Percentiles rank a stretch among this genome's conserved stretches.
Evolutionary conservation across 2,888 invertebrate species (phyloP).

Genomic region (Lapara coniferarum): DNA sequence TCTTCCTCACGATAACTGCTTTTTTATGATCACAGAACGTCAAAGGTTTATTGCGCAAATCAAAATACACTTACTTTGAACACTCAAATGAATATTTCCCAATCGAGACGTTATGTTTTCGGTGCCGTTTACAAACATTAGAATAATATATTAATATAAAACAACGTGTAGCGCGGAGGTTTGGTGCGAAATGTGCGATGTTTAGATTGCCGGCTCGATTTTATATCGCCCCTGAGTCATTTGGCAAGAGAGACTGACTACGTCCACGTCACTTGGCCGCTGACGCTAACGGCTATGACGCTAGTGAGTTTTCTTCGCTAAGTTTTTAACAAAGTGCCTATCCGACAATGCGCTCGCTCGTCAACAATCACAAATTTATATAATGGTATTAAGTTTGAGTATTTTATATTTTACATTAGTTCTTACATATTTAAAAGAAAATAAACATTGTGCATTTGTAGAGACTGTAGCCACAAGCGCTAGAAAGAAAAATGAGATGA

Average conservation of each 20-base stretch:
- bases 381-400: neutral
- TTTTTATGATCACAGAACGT: slow-evolving; percentile 8
- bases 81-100: slow-evolving; percentile 64
- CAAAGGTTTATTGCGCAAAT: neutral
- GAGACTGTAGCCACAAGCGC: no score
- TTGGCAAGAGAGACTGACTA: slow-evolving; percentile 68
- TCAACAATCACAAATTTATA: neutral
- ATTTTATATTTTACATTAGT: no score
- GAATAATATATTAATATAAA: slow-evolving; percentile 37
- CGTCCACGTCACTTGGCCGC: slow-evolving; percentile 62
- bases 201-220: slow-evolving; percentile 55
- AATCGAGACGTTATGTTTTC: slow-evolving; percentile 65
- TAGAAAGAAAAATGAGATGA: no score
- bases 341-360: slow-evolving; percentile 33
- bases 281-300: slow-evolving; percentile 70
- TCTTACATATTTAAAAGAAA: no score
- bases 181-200: slow-evolving; percentile 61
- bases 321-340: slow-evolving; percentile 30
- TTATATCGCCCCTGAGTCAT: slow-evolving; percentile 74
- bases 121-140: slow-evolving; percentile 74
- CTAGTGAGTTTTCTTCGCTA: slow-evolving; percentile 42
- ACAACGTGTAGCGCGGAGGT: slow-evolving; percentile 43
- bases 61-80: slow-evolving; percentile 60
- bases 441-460: no score
- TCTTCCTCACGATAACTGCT: slow-evolving; percentile 11